Evolutionary conservation across 1,140 invertebrate species (phyloP).

Genomic region (Drosophila bifasciata): DNA sequence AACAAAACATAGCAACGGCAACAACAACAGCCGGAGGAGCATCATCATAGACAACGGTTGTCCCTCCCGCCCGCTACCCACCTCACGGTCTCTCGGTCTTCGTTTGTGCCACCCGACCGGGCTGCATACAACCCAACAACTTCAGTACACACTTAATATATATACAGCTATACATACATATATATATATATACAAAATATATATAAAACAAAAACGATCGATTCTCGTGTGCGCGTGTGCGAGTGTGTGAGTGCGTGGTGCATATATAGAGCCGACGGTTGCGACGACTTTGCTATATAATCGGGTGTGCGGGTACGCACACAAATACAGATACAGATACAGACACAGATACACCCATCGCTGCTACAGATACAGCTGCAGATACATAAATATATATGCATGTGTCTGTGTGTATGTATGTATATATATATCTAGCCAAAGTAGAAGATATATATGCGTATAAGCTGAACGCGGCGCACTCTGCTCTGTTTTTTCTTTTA

Average conservation of each 20-base stretch:
- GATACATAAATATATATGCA: constrained; percentile 27
- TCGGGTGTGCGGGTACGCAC: constrained; percentile 27
- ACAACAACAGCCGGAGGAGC: constrained; percentile 23
- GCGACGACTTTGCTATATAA: constrained; percentile 72
- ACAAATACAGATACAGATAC: constrained; percentile 15
- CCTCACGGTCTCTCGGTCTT: no score
- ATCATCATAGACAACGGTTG: constrained; percentile 25
- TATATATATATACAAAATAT: constrained; percentile 28
- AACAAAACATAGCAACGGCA: constrained; percentile 14
- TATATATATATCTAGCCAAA: constrained; percentile 66
- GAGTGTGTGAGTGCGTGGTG: constrained; percentile 6
- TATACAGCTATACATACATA: constrained; percentile 42
- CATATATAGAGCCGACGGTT: constrained; percentile 49
- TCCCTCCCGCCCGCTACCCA: background rate
- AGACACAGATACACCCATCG: constrained; percentile 21
- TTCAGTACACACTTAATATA: constrained; percentile 59
- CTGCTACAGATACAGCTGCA: constrained; percentile 25
- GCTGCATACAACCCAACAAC: constrained; percentile 61
- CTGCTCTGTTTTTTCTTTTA: constrained; percentile 82
- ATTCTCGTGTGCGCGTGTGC: no score
- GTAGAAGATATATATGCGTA: constrained; percentile 77
- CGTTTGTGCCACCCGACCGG: constrained; percentile 12
- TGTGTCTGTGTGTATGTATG: constrained; percentile 28
- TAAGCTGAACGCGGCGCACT: constrained; percentile 78
- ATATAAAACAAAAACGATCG: constrained; percentile 5